Base-by-base conservation (phyloP, 1,140 invertebrate genomes). In the Hydropsyche tenuis region DNA sequence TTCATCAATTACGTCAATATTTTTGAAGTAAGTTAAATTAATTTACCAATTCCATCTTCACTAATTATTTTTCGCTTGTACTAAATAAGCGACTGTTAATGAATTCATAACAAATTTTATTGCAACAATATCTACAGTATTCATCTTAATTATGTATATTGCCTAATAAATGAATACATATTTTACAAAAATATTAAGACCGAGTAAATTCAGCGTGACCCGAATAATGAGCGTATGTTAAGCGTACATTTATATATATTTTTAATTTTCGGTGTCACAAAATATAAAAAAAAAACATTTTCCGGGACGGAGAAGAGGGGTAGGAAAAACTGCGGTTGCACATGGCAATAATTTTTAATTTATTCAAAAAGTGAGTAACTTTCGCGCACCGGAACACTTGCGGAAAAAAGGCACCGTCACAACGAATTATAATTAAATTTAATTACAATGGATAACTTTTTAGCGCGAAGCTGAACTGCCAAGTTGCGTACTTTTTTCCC, bases 401-500 rank as follows among this genome's bases (percentile, higher is more conserved):
- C 56, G 56, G 56, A 60, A 60, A 60, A 60, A 60, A 27, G 56
- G 56, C 56, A 22, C 56, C 56, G 56, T 60, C 56, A 60, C 56
- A 60, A 60, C 56, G 56, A 60, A 60, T 60, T 60, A 60, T 60
- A 60, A 60, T 60, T 60, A 60, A 60, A 60, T 60, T 60, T 60
- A 60, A 60, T 60, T 60, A 60, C 56, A 60, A 60, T 60, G 56
- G 56, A 60, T 60, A 60, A 60, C 56, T 60, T 60, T 60, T 60
- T 25, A 60, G 56, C 23, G 23, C 56, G 56, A 60, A 27, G 56
- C 56, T 60, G 56, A 60, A 60, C 56, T 20, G 22, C 56, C 56
- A 14, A 60, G 56, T 60, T 27, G 25, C 56, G 30, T 37, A 37
- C 30, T 12, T 1, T 60, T 60, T 60, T 60, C 30, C 30, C 3